Conservation (phyloP, 2,888 invertebrate genomes). For the Drosophila kambysellisi region DNA sequence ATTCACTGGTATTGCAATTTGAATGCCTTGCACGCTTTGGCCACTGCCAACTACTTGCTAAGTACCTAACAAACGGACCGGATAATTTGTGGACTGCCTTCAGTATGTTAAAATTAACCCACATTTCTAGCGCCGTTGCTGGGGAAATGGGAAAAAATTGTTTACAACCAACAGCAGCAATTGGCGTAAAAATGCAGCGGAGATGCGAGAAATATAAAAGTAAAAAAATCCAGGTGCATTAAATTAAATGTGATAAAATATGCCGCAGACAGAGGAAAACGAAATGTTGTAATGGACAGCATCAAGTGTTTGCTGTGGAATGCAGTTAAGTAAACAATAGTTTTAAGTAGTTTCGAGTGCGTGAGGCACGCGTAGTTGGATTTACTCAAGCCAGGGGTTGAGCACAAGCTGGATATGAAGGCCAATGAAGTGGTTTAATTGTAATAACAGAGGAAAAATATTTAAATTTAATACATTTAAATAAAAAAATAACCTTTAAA, state of each 20-base stretch:
- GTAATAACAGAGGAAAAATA: not conserved
- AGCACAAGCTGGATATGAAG: conserved; percentile 25
- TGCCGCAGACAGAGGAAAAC: conserved; percentile 28
- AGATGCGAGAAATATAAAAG: conserved; percentile 15
- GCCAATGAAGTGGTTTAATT: conserved; percentile 4
- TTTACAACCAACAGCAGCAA: conserved; percentile 35
- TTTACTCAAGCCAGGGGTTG: conserved; percentile 34
- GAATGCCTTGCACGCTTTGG: conserved; percentile 70
- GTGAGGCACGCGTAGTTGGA: conserved; percentile 50
- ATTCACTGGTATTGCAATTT: conserved; percentile 69
- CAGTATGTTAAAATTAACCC: conserved; percentile 48
- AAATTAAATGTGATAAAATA: conserved; percentile 54
- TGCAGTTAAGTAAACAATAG: conserved; percentile 49
- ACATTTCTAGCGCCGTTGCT: conserved; percentile 44
- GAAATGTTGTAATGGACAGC: conserved; percentile 29
- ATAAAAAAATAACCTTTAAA: not conserved
- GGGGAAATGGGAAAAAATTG: conserved; percentile 55
- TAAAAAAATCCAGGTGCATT: conserved; percentile 59
- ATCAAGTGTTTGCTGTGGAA: conserved; percentile 54
- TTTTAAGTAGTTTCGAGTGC: conserved; percentile 36
- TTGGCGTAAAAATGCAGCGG: conserved; percentile 31
- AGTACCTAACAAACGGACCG: conserved; percentile 25
- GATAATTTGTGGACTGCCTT: conserved; percentile 56
- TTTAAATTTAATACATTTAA: not conserved
- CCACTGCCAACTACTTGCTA: conserved; percentile 7